Evolutionary conservation across 2,113 vertebrate species (phyloP).

Genomic region (Tursiops truncatus): DNA sequence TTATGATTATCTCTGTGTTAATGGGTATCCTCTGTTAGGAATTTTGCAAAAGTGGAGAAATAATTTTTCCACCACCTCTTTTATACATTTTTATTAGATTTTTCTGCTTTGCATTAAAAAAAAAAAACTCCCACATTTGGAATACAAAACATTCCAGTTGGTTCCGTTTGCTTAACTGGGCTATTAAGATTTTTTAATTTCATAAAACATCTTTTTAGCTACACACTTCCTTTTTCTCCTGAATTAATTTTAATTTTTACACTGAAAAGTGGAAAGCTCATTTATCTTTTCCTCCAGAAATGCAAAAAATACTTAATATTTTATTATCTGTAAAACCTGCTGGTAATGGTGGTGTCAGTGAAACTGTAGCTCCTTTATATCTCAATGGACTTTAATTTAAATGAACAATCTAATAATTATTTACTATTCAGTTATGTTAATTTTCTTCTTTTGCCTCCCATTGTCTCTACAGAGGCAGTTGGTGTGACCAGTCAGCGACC

Average conservation of each 20-base stretch:
- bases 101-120: neutral
- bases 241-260: neutral
- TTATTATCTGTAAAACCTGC: neutral
- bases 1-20: neutral
- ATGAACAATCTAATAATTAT: neutral
- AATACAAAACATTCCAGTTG: neutral
- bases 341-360: neutral
- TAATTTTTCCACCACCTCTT: neutral
- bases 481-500: slow-evolving; percentile 93
- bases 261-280: slow-evolving; percentile 17
- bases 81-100: neutral
- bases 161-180: neutral
- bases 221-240: neutral
- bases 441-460: slow-evolving; percentile 44
- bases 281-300: slow-evolving; percentile 35
- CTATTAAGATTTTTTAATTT: slow-evolving; percentile 1
- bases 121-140: neutral
- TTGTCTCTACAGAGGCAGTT: slow-evolving; percentile 87
- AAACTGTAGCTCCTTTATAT: neutral
- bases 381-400: neutral
- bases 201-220: slow-evolving; percentile 1
- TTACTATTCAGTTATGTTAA: slow-evolving; percentile 1
- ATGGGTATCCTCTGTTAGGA: neutral
- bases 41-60: neutral
- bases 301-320: neutral